Base-by-base conservation (phyloP, 1,140 invertebrate genomes). In the Saxidomus purpurata region DNA sequence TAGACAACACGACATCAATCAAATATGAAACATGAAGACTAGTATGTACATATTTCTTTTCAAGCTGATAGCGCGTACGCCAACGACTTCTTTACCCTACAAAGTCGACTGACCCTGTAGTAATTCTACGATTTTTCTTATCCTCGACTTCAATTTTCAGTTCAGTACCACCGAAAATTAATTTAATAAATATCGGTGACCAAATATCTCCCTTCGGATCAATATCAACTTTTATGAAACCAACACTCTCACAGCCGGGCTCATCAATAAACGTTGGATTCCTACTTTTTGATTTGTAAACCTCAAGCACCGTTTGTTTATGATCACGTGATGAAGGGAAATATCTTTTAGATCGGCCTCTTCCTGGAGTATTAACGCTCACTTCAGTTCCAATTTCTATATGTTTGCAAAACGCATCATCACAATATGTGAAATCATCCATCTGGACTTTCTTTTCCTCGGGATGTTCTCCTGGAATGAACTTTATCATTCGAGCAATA, bases 61-160 rank as follows among this genome's bases (percentile, higher is more conserved):
- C n/a, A n/a, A n/a, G n/a, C n/a, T n/a, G n/a, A n/a, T n/a, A n/a
- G n/a, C n/a, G n/a, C n/a, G n/a, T n/a, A n/a, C n/a, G n/a, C n/a
- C n/a, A n/a, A n/a, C n/a, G n/a, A 6, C n/a, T 63, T 63, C n/a
- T 67, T 74, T 69, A 88, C 1, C 77, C 74, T 31, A 80, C 13
- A 69, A 80, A 88, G 59, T 79, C 61, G 13, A 88, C 76, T 38
- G 52, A 43, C 28, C 49, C 86, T 34, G 6, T 67, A 31, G 61
- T 79, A 22, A 36, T 34, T 43, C 9, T 79, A n/a, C 34, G 43
- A 22, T 67, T 77, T 71, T 88, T 88, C 8, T 52, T 67, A 69
- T 90, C 87, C 6, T n/a, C 74, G 19, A 83, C 87, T 49, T 81
- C 82, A 11, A 89, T 86, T n/a, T 74, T 38, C 28, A 86, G 25